Conservation (phyloP, 1,140 invertebrate genomes). For the Callitettix versicolor region DNA sequence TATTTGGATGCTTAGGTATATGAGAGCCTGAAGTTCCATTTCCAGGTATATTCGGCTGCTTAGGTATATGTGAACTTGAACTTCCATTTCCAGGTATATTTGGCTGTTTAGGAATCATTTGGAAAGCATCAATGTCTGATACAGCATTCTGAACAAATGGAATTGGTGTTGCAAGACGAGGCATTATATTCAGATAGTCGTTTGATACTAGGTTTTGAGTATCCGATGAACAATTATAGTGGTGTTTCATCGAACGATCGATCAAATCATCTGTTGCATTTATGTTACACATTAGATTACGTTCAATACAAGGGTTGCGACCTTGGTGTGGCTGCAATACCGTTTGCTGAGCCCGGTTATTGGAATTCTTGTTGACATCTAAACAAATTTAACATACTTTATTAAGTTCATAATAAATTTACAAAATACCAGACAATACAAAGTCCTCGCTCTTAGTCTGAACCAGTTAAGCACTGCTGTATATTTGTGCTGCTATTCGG, state of each 20-base stretch:
- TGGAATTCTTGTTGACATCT: constrained; percentile 12
- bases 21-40: constrained; percentile 19
- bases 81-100: constrained; percentile 32
- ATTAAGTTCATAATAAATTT: background rate
- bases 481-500: background rate
- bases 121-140: constrained; percentile 30
- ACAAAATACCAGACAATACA: background rate
- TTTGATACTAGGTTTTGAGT: constrained; percentile 39
- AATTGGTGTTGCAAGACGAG: constrained; percentile 47
- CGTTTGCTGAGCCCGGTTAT: constrained; percentile 4
- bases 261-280: constrained; percentile 49
- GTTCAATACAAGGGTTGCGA: constrained; percentile 76
- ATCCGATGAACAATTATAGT: constrained; percentile 34
- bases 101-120: constrained; percentile 39
- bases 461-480: background rate
- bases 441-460: background rate
- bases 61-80: constrained; percentile 30
- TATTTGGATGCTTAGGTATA: constrained; percentile 44
- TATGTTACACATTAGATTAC: constrained; percentile 54
- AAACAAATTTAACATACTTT: background rate
- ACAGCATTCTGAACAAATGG: constrained; percentile 68
- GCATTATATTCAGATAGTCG: constrained; percentile 34
- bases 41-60: constrained; percentile 41
- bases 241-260: constrained; percentile 55
- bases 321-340: constrained; percentile 67